These are phyloP conservation scores for Drosophila rhopaloa DNA, from an alignment of 1,140 invertebrate genomes.

Conservation along the genomic window DNA sequence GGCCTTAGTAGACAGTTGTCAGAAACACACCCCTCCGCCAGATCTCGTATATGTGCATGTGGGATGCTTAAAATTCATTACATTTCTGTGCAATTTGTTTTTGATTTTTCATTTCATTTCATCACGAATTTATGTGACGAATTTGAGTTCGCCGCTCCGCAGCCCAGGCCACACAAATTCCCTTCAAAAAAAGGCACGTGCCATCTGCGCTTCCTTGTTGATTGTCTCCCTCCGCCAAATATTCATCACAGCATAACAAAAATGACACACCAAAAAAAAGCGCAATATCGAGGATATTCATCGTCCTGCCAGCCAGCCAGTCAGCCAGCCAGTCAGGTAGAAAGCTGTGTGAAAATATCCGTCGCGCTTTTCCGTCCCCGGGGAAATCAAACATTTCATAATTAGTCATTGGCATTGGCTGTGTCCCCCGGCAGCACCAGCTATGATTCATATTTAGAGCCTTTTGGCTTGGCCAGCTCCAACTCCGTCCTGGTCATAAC, in stretches of 20 bases:
- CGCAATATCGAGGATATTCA: constrained; percentile 62
- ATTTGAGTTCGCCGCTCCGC: constrained; percentile 5
- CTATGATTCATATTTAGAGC: constrained; percentile 70
- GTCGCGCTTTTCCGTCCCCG: constrained; percentile 67
- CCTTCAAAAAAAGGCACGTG: constrained; percentile 32
- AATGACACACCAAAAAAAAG: constrained; percentile 36
- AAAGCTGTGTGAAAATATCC: constrained; percentile 68
- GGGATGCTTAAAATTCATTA: constrained; percentile 82
- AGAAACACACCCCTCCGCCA: constrained; percentile 51
- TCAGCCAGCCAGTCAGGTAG: constrained; percentile 33
- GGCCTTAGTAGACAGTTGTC: constrained; percentile 80
- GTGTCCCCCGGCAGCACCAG: constrained; percentile 51
- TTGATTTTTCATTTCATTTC: constrained; percentile 83
- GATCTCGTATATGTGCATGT: constrained; percentile 42
- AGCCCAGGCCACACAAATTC: background rate
- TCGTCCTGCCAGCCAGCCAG: constrained; percentile 40
- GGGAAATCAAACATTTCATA: constrained; percentile 85
- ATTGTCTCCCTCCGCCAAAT: constrained; percentile 60
- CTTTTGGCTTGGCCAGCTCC: constrained; percentile 30
- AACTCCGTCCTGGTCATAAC: background rate
- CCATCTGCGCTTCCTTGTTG: constrained; percentile 59
- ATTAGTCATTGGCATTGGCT: constrained; percentile 81
- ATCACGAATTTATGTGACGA: constrained; percentile 67
- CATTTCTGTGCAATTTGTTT: constrained; percentile 80
- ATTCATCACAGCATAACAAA: constrained; percentile 49